Evolutionary conservation across 2,113 vertebrate species (phyloP), one percentile per base, ranked within the genome.

Genomic region (Rhadina sibilatrix): DNA sequence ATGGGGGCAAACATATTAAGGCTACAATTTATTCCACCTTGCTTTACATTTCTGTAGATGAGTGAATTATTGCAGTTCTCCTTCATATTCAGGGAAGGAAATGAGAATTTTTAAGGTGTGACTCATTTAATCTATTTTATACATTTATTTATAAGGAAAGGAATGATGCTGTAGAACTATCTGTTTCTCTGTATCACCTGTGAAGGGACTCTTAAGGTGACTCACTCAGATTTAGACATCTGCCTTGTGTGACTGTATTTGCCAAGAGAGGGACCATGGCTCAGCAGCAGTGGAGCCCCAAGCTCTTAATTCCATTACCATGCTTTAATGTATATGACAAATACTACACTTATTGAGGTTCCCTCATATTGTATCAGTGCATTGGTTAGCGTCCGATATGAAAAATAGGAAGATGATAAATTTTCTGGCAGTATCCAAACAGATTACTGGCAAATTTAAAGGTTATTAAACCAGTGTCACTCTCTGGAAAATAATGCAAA

Each of bases 71-170:
- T 94, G 86, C 86, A 66, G 75, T 64, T 93, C 68, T 90, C 49
- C 79, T 90, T 96, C 93, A 78, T 70, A 92, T 77, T 93, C 90
- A 89, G 80, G 56, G 83, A 68, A 92, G 64, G 47, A 95, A 95
- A 96, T 93, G 88, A 92, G 92, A 95, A 90, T 91, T 95, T 97
- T 94, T 89, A 94, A 96, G 81, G 84, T 77, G 76, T 95, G 71
- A 95, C 88, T 97, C 89, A 93, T 93, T 95, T 96, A 94, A 97
- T 95, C 88, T 92, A 47, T 96, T 94, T 96, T 95, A 95, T 94
- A 90, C 90, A 96, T 97, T 96, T 97, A 97, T 97, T 95, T 95
- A 94, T 96, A 96, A 96, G 96, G 92, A 74, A 89, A 66, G 83
- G 38, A 85, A 92, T 77, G 66, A 44, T 86, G 50, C 15, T 77